A percentile compares a stretch with the other conserved stretches of the same genome.
phyloP scores from a whole-genome alignment of 2,113 vertebrate genomes.

The Solea senegalensis region DNA sequence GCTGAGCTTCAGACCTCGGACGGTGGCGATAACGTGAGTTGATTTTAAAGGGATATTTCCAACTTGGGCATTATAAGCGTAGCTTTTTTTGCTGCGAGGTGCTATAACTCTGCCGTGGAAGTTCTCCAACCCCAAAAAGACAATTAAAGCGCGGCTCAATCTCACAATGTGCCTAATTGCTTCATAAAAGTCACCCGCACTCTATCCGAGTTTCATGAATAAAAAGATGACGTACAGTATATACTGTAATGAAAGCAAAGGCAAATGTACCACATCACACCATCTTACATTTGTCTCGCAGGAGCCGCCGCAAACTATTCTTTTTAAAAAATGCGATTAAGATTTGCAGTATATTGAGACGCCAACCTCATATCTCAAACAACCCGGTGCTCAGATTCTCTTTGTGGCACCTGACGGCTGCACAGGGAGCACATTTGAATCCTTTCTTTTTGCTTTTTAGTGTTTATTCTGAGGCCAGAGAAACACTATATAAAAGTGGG shows the following conservation, averaged over 20 bases:
- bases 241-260: constrained; percentile 44
- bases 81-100: constrained; percentile 17
- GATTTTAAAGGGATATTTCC: constrained; percentile 38
- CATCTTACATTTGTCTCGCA: constrained; percentile 38
- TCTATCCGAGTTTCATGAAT: constrained; percentile 48
- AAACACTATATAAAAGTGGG: constrained; percentile 32
- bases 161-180: constrained; percentile 39
- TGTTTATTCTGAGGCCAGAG: constrained; percentile 38
- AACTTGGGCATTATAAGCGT: constrained; percentile 23
- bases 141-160: constrained; percentile 15
- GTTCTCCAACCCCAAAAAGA: constrained; percentile 26
- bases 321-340: constrained; percentile 44
- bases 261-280: constrained; percentile 41
- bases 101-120: not conserved
- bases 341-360: constrained; percentile 52
- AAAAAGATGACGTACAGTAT: not conserved
- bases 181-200: constrained; percentile 18
- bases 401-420: constrained; percentile 35
- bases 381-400: constrained; percentile 35
- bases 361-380: constrained; percentile 58
- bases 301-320: constrained; percentile 31
- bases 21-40: constrained; percentile 22
- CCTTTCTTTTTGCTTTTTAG: constrained; percentile 16
- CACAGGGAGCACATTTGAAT: constrained; percentile 38
- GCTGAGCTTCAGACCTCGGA: constrained; percentile 39